Conservation (phyloP, 2,113 vertebrate species). For the Caracal caracal region DNA sequence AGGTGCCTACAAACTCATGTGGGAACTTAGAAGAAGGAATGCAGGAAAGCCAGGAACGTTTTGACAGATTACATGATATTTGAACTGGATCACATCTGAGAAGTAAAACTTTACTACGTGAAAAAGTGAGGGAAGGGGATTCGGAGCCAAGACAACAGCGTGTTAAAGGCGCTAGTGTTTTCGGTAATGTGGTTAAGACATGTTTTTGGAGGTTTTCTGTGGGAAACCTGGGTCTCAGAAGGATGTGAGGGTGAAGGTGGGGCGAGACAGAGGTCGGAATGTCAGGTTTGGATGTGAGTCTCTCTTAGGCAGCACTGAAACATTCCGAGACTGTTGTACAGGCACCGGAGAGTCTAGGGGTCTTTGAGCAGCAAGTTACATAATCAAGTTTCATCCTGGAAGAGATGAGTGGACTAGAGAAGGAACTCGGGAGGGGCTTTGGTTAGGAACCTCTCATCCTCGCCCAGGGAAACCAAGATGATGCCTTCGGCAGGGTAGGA, state of each 20-base stretch:
- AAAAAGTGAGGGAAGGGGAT: background rate
- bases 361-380: background rate
- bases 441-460: background rate
- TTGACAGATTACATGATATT: background rate
- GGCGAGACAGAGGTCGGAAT: background rate
- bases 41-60: background rate
- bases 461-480: background rate
- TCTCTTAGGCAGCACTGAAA: background rate
- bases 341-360: too few relatives aligned
- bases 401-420: background rate
- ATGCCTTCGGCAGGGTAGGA: background rate
- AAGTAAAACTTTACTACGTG: background rate
- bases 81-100: background rate
- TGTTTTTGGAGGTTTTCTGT: background rate
- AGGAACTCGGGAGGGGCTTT: background rate
- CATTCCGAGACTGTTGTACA: background rate
- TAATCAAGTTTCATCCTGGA: background rate
- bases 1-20: background rate
- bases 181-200: background rate
- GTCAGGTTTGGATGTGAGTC: background rate
- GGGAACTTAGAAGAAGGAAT: background rate
- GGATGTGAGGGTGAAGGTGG: fast-evolving
- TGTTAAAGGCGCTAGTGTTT: background rate
- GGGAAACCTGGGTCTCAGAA: background rate
- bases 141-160: background rate